Conservation (phyloP, 2,888 invertebrate genomes). For the Mesopsocus fuscifrons region DNA sequence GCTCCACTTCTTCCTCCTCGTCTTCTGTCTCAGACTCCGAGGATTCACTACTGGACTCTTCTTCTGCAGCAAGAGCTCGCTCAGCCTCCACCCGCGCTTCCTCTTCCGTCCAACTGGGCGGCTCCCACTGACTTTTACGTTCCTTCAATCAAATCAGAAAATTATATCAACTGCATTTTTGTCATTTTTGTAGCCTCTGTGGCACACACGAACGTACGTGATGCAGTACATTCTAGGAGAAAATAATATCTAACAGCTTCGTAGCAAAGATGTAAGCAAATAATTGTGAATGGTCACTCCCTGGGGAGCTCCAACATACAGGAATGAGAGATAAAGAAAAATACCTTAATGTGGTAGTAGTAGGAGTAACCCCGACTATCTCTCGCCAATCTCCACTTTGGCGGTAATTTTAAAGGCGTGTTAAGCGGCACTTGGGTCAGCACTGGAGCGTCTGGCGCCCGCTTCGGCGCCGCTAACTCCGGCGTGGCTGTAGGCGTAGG, state of each 20-base stretch:
- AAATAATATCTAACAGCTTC: no score
- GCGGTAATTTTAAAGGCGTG: conserved; percentile 45
- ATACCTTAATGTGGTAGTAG: conserved; percentile 83
- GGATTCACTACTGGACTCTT: neutral
- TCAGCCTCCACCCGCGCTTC: conserved; percentile 1
- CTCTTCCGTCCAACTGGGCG: conserved; percentile 24
- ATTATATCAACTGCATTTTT: no score
- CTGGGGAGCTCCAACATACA: no score
- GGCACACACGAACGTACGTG: no score
- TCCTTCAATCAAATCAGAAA: no score
- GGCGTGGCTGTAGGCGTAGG: neutral
- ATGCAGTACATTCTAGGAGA: no score
- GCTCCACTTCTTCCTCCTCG: conserved; percentile 12
- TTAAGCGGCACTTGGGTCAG: neutral
- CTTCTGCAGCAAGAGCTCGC: neutral
- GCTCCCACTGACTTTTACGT: conserved; percentile 61
- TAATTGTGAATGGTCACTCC: no score
- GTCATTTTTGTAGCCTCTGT: no score
- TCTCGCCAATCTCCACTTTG: conserved; percentile 70
- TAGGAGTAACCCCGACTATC: conserved; percentile 71
- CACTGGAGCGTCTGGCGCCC: conserved; percentile 11
- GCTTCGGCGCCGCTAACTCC: conserved; percentile 13
- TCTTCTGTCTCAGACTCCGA: conserved; percentile 2
- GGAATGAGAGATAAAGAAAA: no score
- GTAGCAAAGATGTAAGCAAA: no score